These are phyloP conservation scores for Glareola pratincola DNA, from an alignment of 2,113 vertebrate species.

Conservation along the genomic window DNA sequence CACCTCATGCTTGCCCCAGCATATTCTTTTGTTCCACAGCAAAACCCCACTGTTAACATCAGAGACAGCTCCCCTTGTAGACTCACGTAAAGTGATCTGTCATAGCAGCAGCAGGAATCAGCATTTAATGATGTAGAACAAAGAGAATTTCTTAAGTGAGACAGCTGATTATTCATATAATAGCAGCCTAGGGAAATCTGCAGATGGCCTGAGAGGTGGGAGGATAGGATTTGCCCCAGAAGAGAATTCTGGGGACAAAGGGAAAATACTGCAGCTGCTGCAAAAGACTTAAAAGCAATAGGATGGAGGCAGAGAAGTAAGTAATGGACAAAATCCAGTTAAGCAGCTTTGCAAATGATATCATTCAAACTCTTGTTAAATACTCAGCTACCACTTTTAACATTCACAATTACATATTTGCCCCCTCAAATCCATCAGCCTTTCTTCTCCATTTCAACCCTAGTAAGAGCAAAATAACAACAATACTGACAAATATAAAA, in stretches of 20 bases:
- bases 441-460: not conserved
- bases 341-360: not conserved
- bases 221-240: not conserved
- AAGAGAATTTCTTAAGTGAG: constrained; percentile 40
- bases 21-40: not conserved
- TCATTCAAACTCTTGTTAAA: not conserved
- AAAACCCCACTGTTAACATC: not conserved
- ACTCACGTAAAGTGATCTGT: not conserved
- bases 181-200: not conserved
- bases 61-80: not conserved
- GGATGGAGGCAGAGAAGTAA: not conserved
- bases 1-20: not conserved
- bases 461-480: not conserved
- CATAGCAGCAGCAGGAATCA: constrained; percentile 29
- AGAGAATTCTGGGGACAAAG: not conserved
- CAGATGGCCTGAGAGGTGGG: not conserved
- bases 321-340: not conserved
- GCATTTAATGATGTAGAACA: constrained; percentile 50
- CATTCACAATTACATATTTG: not conserved
- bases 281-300: not conserved
- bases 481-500: not conserved
- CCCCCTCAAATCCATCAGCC: not conserved
- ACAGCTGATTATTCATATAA: constrained; percentile 5
- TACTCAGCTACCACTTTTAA: not conserved
- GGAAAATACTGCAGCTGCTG: not conserved